Percentiles rank a stretch among this genome's conserved stretches.
Evolutionary conservation across 2,888 invertebrate genomes (phyloP).

Genomic region (Diarsia mendica): DNA sequence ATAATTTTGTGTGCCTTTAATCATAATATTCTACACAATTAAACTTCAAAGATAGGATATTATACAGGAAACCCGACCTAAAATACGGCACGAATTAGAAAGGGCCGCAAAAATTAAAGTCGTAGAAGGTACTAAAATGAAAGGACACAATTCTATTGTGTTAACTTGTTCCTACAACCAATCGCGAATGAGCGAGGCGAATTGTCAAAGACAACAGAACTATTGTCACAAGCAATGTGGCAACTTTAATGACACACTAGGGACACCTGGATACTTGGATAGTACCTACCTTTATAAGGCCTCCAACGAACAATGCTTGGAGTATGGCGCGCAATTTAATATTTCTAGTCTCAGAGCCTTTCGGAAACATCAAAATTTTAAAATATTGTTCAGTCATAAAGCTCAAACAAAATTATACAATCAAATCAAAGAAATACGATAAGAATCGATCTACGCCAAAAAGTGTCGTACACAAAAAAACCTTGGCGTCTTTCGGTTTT

Average conservation of each 20-base stretch:
- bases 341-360: constrained; percentile 35
- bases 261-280: constrained; percentile 58
- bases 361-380: neutral
- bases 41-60: constrained; percentile 10
- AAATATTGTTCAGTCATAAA: neutral
- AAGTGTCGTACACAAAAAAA: neutral
- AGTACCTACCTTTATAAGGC: constrained; percentile 59
- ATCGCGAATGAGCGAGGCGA: constrained; percentile 76
- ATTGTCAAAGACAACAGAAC: constrained; percentile 79
- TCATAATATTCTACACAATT: constrained; percentile 11
- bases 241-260: constrained; percentile 67
- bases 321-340: constrained; percentile 34
- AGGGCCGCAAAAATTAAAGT: constrained; percentile 44
- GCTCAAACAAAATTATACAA: neutral
- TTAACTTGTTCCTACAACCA: constrained; percentile 65
- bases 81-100: constrained; percentile 45
- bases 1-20: neutral
- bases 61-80: constrained; percentile 41
- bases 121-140: constrained; percentile 44
- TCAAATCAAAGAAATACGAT: neutral
- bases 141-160: constrained; percentile 86
- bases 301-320: constrained; percentile 51
- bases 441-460: neutral
- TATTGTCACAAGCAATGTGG: constrained; percentile 67
- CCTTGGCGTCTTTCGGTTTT: neutral